Evolutionary conservation across 2,113 vertebrate species (phyloP).

Genomic region (Gnathonemus echidnorhynchus): DNA sequence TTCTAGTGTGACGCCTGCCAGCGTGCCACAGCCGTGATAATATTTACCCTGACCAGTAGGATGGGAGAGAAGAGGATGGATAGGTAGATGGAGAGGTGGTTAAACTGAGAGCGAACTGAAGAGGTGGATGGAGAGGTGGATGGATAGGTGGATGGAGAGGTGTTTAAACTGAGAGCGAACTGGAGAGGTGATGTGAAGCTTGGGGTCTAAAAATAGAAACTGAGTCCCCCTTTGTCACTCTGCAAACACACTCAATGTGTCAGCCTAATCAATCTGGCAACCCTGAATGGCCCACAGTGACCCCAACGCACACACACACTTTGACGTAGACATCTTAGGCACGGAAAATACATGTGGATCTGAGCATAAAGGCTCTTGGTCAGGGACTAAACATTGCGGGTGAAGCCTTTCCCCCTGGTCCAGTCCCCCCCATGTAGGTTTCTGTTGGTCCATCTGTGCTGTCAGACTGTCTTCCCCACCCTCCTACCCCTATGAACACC

Average conservation of each 20-base stretch:
- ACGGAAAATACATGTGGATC: not conserved
- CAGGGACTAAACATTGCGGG: not conserved
- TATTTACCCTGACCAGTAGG: not conserved
- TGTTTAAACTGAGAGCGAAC: too few relatives aligned
- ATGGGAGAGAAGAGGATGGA: not conserved
- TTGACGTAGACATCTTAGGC: not conserved
- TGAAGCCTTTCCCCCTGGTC: not conserved
- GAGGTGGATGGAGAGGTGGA: not conserved
- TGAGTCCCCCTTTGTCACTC: slow-evolving; percentile 31
- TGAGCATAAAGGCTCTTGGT: not conserved
- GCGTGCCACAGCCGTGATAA: not conserved
- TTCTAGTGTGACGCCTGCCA: not conserved
- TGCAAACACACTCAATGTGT: slow-evolving; percentile 35
- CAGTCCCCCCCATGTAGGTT: not conserved
- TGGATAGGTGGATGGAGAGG: not conserved
- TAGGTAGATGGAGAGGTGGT: not conserved
- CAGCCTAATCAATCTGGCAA: not conserved
- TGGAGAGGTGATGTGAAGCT: slow-evolving; percentile 22
- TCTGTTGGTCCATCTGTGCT: not conserved
- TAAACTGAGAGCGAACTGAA: not conserved
- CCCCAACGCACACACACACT: not conserved
- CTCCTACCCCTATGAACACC: slow-evolving; percentile 19
- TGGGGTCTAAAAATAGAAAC: slow-evolving; percentile 38
- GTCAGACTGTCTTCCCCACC: not conserved
- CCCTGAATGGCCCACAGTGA: not conserved